These are phyloP conservation scores for Heliconius hermathena DNA, from an alignment of 1,140 invertebrate species.

Conservation along the genomic window DNA sequence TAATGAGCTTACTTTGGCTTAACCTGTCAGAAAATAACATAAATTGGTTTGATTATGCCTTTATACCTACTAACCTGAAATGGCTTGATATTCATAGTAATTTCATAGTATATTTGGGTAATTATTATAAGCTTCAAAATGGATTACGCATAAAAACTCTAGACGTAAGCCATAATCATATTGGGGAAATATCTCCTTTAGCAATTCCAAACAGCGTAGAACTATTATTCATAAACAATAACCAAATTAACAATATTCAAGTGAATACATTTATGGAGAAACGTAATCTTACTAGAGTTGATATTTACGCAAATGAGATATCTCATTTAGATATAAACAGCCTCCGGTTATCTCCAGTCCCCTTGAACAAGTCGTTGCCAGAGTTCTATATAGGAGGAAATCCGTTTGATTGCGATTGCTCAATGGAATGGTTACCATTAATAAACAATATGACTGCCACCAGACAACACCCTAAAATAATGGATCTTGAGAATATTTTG, in stretches of 20 bases:
- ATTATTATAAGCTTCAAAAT: conserved; percentile 91
- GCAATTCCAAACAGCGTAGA: conserved; percentile 92
- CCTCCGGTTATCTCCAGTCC: conserved; percentile 87
- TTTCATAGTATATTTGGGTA: conserved; percentile 91
- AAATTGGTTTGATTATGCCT: conserved; percentile 95
- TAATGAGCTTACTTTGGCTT: conserved; percentile 90
- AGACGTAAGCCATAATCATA: conserved; percentile 93
- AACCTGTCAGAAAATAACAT: conserved; percentile 95
- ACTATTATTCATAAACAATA: conserved; percentile 94
- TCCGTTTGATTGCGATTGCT: conserved; percentile 94
- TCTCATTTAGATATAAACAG: conserved; percentile 91
- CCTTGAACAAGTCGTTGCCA: conserved; percentile 86
- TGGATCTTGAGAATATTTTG: conserved; percentile 93
- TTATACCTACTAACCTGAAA: conserved; percentile 93
- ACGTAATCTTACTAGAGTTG: conserved; percentile 90
- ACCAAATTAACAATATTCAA: conserved; percentile 90
- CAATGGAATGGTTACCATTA: conserved; percentile 94
- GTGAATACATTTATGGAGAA: conserved; percentile 94
- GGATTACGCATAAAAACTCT: conserved; percentile 90
- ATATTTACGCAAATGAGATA: conserved; percentile 94
- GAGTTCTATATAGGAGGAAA: conserved; percentile 95
- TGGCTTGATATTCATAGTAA: conserved; percentile 95
- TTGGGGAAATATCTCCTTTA: conserved; percentile 89
- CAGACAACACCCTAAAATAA: conserved; percentile 91
- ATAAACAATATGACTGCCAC: conserved; percentile 92